These are phyloP conservation scores for Sceliomorpha sp. DNA, from an alignment of 2,888 invertebrate species.

Conservation along the genomic window DNA sequence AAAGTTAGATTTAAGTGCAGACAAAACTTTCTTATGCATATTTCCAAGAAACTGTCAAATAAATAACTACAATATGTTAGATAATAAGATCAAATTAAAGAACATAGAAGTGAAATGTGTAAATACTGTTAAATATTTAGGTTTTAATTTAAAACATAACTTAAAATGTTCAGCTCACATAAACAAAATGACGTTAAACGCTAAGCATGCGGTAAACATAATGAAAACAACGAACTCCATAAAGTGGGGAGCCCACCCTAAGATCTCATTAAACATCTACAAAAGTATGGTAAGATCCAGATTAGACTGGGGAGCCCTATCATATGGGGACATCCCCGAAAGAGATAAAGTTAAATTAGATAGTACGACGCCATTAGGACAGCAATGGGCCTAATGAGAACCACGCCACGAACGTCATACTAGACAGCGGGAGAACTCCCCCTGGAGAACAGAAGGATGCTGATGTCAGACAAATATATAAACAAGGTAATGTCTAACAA, in stretches of 20 bases:
- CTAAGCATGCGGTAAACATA: neutral
- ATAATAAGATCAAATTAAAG: too few relatives aligned
- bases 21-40: neutral
- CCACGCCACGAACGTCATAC: conserved; percentile 1
- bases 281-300: neutral
- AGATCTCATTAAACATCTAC: neutral
- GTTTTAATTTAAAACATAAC: neutral
- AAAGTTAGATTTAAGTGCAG: neutral
- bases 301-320: neutral
- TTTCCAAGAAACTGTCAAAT: neutral
- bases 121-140: neutral
- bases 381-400: neutral
- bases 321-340: neutral
- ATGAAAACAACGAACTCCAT: neutral
- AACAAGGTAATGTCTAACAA: too few relatives aligned
- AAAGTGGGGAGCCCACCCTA: conserved; percentile 1
- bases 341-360: neutral
- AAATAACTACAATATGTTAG: too few relatives aligned
- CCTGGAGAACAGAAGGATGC: neutral
- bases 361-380: neutral
- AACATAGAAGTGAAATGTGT: neutral
- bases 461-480: neutral
- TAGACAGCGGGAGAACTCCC: neutral
- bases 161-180: neutral
- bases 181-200: neutral